Percentiles rank a stretch among this genome's conserved stretches.
These are phyloP conservation scores for Gambusia holbrooki DNA, from an alignment of 2,113 vertebrate genomes.

Conservation along the genomic window DNA sequence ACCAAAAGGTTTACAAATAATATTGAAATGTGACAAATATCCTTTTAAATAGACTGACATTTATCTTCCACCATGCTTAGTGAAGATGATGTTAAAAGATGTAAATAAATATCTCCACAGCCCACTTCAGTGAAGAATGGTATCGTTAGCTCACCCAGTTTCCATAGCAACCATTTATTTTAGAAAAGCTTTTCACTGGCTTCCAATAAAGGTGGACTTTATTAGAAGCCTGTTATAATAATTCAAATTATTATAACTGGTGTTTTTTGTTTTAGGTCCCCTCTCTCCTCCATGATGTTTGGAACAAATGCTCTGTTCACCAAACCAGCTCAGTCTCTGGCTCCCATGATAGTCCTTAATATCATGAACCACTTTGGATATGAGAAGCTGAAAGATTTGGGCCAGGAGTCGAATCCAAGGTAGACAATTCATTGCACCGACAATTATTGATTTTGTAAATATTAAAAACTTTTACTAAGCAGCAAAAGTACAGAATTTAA, in stretches of 20 bases:
- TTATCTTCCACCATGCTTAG: too few relatives aligned
- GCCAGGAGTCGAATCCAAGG: constrained; percentile 69
- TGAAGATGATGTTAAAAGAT: too few relatives aligned
- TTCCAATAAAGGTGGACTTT: too few relatives aligned
- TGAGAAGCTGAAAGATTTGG: constrained; percentile 75
- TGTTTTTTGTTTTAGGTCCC: constrained; percentile 75
- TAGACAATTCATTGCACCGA: constrained; percentile 56
- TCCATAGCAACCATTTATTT: too few relatives aligned
- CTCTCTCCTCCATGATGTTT: constrained; percentile 91
- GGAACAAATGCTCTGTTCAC: constrained; percentile 92
- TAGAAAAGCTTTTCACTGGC: too few relatives aligned
- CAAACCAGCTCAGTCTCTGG: constrained; percentile 89
- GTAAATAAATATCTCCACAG: too few relatives aligned
- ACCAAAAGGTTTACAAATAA: too few relatives aligned
- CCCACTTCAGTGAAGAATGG: too few relatives aligned
- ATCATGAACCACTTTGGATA: constrained; percentile 89
- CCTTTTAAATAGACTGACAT: too few relatives aligned
- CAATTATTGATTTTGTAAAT: neutral
- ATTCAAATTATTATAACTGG: neutral
- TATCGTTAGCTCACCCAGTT: too few relatives aligned
- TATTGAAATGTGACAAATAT: too few relatives aligned
- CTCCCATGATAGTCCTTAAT: constrained; percentile 86
- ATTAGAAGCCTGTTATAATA: neutral
- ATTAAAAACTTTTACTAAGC: too few relatives aligned
- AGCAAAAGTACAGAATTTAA: neutral